phyloP scores from a whole-genome alignment of 2,797 vertebrate species.

The Chelmon rostratus region DNA sequence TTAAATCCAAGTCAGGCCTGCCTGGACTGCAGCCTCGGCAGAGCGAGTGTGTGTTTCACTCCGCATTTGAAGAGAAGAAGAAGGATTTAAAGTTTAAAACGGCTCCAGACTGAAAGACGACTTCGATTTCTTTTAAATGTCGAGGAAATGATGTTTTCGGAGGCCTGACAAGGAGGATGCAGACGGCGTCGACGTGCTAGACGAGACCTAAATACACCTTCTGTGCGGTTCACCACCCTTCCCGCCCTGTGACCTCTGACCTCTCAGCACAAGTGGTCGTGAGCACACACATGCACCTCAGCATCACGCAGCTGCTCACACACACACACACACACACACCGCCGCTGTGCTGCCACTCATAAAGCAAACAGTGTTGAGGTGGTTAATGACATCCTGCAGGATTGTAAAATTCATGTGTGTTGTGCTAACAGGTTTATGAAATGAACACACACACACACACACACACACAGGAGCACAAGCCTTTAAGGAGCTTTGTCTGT shows the following conservation, averaged over 20 bases:
- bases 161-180: not conserved
- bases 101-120: constrained; percentile 14
- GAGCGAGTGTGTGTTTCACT: constrained; percentile 34
- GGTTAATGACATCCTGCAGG: constrained; percentile 23
- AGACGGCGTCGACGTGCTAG: too few relatives aligned
- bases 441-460: constrained; percentile 9
- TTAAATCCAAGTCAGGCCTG: constrained; percentile 75
- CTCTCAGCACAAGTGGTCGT: not conserved
- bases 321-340: constrained; percentile 9
- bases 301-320: not conserved
- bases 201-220: constrained; percentile 30
- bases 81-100: constrained; percentile 30
- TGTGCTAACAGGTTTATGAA: constrained; percentile 58
- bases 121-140: constrained; percentile 16
- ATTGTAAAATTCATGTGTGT: constrained; percentile 43
- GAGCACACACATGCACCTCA: not conserved
- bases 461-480: constrained; percentile 58
- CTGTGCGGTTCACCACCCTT: constrained; percentile 12
- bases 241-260: constrained; percentile 27
- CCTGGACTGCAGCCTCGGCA: constrained; percentile 58
- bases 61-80: constrained; percentile 61
- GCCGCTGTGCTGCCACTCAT: not conserved
- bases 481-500: constrained; percentile 83
- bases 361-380: constrained; percentile 10
- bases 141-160: not conserved